These are phyloP conservation scores for Atta colombica DNA, from an alignment of 1,140 invertebrate species.

Conservation along the genomic window DNA sequence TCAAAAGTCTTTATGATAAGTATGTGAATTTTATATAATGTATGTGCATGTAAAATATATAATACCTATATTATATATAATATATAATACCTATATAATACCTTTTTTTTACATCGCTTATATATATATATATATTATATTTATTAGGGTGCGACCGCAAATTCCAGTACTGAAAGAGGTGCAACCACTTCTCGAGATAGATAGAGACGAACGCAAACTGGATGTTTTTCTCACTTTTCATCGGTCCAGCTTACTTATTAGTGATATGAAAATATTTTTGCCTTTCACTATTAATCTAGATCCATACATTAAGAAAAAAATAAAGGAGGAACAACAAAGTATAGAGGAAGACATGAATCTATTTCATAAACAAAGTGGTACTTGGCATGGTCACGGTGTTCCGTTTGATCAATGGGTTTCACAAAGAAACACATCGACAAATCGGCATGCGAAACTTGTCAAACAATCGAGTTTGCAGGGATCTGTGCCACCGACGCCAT, in stretches of 20 bases:
- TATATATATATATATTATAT: constrained; percentile 1
- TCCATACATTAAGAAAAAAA: constrained; percentile 97
- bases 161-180: constrained; percentile 95
- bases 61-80: not conserved
- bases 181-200: constrained; percentile 95
- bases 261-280: constrained; percentile 97
- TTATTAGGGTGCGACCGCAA: constrained; percentile 90
- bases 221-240: constrained; percentile 97
- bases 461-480: constrained; percentile 72
- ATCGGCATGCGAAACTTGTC: constrained; percentile 70
- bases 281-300: constrained; percentile 99
- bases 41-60: not conserved
- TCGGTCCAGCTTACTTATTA: constrained; percentile 92
- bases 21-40: constrained; percentile 88
- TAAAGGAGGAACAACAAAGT: constrained; percentile 93
- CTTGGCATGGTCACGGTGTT: constrained; percentile 71
- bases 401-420: constrained; percentile 17
- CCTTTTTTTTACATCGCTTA: not conserved
- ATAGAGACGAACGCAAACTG: constrained; percentile 97
- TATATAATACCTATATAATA: not conserved
- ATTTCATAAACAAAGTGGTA: constrained; percentile 59
- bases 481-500: constrained; percentile 65
- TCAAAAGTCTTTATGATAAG: constrained; percentile 97
- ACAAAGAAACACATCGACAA: constrained; percentile 48
- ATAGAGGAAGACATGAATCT: constrained; percentile 88